Evolutionary conservation across 2,888 invertebrate species (phyloP), one percentile per base, ranked within the genome.

Genomic region (Lordiphosa fenestrarum): DNA sequence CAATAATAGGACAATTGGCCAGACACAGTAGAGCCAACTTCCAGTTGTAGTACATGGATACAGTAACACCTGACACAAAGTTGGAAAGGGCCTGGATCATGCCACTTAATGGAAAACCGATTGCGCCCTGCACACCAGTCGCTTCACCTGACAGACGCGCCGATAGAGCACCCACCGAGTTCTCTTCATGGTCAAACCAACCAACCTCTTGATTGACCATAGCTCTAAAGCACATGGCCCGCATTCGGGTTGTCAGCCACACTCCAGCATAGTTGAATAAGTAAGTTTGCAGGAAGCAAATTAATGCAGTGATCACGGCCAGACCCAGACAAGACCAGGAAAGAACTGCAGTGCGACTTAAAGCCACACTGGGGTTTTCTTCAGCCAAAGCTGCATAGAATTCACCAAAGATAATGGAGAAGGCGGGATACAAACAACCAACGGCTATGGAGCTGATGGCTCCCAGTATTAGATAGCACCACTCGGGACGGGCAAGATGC

Each of bases 201-300:
- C 92, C 94, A 64, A 94, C 92, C 77, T 95, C 95, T 84, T 95
- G 95, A 41, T 90, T 90, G 60, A 95, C 78, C 91, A 95, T 94
- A 0, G 94, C 91, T 42, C 88, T 90, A 74, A 94, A 95, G 0
- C 93, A 91, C 66, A 71, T 68, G 2, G 88, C 87, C 36, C 92
- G 91, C 23, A 93, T 90, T 71, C 95, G 90, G 42, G 93, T 91
- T 0, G 96, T 96, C 49, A 96, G 90, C 59, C 92, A 91, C 41
- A 95, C 94, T 2, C 96, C 96, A 2, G 95, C 94, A 50, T 94
- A 88, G 44, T 94, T 94, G 85, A 96, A 96, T 82, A 94, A 92
- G 88, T 92, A 94, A 54, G 94, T 93, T 88, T 94, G 94, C 47
- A 94, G 88, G 86, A 94, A 94, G 15, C 93, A 93, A 2, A 93